phyloP scores from a whole-genome alignment of 2,113 vertebrate species.

The Garra rufa region DNA sequence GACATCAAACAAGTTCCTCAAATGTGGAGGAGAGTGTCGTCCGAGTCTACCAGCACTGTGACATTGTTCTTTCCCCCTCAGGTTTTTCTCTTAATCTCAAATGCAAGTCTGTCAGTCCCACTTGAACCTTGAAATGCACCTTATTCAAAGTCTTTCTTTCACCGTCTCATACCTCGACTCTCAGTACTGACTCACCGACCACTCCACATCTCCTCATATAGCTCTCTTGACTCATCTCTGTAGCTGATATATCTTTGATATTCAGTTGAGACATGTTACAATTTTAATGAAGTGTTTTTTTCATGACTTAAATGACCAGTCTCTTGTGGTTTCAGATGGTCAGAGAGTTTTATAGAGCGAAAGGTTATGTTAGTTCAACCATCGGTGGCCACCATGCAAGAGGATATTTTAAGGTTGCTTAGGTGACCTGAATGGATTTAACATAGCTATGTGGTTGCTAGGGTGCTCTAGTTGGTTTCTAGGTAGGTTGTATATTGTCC shows the following conservation, averaged over 20 bases:
- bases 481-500: not conserved
- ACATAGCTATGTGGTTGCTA: no score
- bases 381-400: not conserved
- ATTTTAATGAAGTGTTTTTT: constrained; percentile 18
- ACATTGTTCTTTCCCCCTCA: not conserved
- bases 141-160: constrained; percentile 1
- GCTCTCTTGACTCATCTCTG: not conserved
- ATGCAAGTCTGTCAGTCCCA: not conserved
- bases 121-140: not conserved
- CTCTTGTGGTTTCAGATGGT: not conserved
- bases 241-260: not conserved
- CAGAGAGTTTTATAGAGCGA: not conserved
- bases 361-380: not conserved
- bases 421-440: not conserved
- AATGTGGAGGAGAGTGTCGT: not conserved
- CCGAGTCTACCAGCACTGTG: not conserved
- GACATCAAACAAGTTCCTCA: not conserved
- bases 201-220: not conserved
- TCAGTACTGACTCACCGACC: not conserved
- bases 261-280: not conserved
- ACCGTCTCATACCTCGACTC: not conserved
- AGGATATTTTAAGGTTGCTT: not conserved
- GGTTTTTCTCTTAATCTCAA: constrained; percentile 7
- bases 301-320: constrained; percentile 8
- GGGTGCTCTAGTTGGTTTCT: not conserved